These are phyloP conservation scores for Aspidiotus rigidus DNA, from an alignment of 2,888 invertebrate species.

Conservation along the genomic window DNA sequence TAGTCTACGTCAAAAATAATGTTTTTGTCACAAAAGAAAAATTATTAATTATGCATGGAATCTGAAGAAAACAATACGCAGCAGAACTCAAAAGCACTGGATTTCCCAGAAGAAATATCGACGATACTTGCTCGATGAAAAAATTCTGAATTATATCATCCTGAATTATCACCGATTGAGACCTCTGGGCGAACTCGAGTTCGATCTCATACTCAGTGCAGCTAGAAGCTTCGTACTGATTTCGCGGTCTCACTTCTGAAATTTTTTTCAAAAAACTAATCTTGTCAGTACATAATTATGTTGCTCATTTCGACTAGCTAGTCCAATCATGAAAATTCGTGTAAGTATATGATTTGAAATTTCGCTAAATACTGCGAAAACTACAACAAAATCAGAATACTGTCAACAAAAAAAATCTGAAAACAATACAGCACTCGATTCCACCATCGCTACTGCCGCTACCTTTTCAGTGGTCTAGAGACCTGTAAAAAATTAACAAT, in stretches of 20 bases:
- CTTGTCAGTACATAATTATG: background rate
- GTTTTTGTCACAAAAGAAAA: no score
- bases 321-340: background rate
- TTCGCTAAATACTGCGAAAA: background rate
- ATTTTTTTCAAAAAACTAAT: background rate
- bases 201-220: background rate
- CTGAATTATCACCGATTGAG: background rate
- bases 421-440: background rate
- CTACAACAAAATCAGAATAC: slow-evolving; percentile 1
- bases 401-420: background rate
- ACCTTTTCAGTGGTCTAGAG: background rate
- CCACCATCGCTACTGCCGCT: background rate
- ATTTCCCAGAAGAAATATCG: no score
- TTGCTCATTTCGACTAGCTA: slow-evolving; percentile 2
- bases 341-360: slow-evolving; percentile 1
- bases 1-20: no score
- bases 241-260: background rate
- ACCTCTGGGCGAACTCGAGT: background rate
- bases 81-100: no score
- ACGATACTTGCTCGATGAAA: no score
- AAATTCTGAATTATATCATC: no score
- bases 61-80: no score
- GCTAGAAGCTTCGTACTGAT: slow-evolving; percentile 2
- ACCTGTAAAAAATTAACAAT: background rate
- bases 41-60: no score